Evolutionary conservation across 92 coral and sea anemone species (phyloP), one percentile per base, ranked within the genome.

Genomic region (Paragorgia papillata): DNA sequence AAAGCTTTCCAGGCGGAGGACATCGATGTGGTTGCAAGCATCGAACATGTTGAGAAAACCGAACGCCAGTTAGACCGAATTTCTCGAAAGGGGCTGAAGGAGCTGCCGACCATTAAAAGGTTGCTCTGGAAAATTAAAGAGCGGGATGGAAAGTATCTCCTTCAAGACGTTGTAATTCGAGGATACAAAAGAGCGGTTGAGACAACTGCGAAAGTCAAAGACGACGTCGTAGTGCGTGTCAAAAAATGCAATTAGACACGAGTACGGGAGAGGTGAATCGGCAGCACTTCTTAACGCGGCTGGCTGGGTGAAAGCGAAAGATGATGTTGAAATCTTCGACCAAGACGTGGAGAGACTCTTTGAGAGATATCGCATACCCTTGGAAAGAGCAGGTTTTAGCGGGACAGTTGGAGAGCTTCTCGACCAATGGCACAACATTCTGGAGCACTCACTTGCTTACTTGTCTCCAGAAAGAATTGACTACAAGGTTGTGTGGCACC

Each of bases 1-100:
- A 65, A 65, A 40, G 8, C 51, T 18, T 40, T 65, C 29, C 79
- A 49, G 19, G 64, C 41, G 15, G 77, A 51, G 25, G 46, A 55
- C 21, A 68, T 84, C 31, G 83, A 80, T 61, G 68, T 69, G 0
- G 88, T 87, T 13, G 56, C 74, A 10, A 30, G 82, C 34, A 75
- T 88, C 48, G 32, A 26, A 14, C 34, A 74, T 66, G 32, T 65
- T 35, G 15, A 34, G 54, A 65, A 41, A 41, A 35, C 73, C 28
- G 21, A 35, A 20, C 73, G 32, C 28, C 29, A 35, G 20, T 17
- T 65, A 41, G 1, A 35, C 18, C 26, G 54, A 34, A 19, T 65
- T 34, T 19, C 28, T 17, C 26, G 29, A 34, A 65, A 20, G 54
- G 73, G 18, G 29, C 32, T 65, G 6, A 40, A 65, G 54, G 73